These are phyloP conservation scores for Chelonus formosanus DNA, from an alignment of 2,888 invertebrate genomes.

Conservation along the genomic window DNA sequence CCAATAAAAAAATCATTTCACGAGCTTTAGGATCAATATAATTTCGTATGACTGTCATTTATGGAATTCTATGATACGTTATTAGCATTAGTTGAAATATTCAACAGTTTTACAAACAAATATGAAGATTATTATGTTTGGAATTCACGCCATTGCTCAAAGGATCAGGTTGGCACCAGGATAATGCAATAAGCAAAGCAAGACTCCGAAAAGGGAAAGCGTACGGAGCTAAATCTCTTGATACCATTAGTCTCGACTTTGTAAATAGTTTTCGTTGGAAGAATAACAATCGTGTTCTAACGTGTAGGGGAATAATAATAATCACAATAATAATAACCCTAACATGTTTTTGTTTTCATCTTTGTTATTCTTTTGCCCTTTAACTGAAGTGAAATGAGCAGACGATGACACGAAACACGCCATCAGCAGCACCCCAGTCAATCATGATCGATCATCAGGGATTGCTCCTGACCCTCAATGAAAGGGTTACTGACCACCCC, in stretches of 20 bases:
- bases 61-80: not conserved
- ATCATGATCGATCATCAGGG: slow-evolving; percentile 62
- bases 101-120: slow-evolving; percentile 7
- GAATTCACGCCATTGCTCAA: slow-evolving; percentile 16
- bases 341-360: slow-evolving; percentile 36
- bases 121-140: slow-evolving; percentile 8
- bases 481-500: slow-evolving; percentile 53
- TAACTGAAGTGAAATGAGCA: slow-evolving; percentile 26
- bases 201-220: slow-evolving; percentile 40
- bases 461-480: slow-evolving; percentile 45
- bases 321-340: slow-evolving; percentile 39
- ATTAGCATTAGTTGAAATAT: slow-evolving; percentile 13
- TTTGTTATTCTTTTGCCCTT: not conserved
- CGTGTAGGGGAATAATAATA: slow-evolving; percentile 20
- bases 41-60: not conserved
- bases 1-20: slow-evolving; percentile 1
- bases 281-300: slow-evolving; percentile 60
- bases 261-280: slow-evolving; percentile 64
- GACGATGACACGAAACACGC: slow-evolving; percentile 49
- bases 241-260: slow-evolving; percentile 63
- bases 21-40: not conserved
- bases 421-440: slow-evolving; percentile 47
- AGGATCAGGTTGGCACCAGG: slow-evolving; percentile 16
- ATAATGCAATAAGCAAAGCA: slow-evolving; percentile 30
- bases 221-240: slow-evolving; percentile 61